These are phyloP conservation scores for Melanophora roralis DNA, from an alignment of 2,888 invertebrate genomes.

Conservation along the genomic window DNA sequence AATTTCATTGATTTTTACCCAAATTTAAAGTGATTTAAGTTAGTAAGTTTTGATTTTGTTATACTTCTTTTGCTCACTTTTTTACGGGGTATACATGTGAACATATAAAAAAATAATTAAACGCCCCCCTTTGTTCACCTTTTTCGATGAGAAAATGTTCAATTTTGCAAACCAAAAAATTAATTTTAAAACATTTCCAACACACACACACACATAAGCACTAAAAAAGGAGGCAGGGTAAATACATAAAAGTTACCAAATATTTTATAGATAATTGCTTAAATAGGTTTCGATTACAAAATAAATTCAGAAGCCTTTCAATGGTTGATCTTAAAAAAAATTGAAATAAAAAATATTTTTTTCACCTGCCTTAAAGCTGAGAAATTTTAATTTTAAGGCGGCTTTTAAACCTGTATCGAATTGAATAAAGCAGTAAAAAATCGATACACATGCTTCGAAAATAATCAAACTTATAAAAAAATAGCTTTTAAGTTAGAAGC, in stretches of 20 bases:
- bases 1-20: too few relatives aligned
- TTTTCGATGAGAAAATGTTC: too few relatives aligned
- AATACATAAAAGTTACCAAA: neutral
- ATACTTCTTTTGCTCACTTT: too few relatives aligned
- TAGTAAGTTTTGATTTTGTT: too few relatives aligned
- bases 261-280: slow-evolving; percentile 6
- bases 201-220: neutral
- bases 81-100: too few relatives aligned
- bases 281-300: slow-evolving; percentile 30
- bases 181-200: too few relatives aligned
- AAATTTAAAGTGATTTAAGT: too few relatives aligned
- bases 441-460: too few relatives aligned
- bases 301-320: slow-evolving; percentile 16
- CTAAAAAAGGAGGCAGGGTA: neutral
- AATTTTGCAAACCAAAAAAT: too few relatives aligned
- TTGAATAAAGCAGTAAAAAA: neutral
- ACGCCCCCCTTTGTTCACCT: too few relatives aligned
- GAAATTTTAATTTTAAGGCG: neutral
- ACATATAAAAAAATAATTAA: too few relatives aligned
- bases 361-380: slow-evolving; percentile 8
- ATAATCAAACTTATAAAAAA: neutral
- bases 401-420: neutral
- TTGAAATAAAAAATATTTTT: neutral
- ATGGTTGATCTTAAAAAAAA: neutral
- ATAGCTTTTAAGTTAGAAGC: slow-evolving; percentile 5